Base-by-base conservation (phyloP, 2,797 vertebrate genomes). In the Linurgus olivaceus region DNA sequence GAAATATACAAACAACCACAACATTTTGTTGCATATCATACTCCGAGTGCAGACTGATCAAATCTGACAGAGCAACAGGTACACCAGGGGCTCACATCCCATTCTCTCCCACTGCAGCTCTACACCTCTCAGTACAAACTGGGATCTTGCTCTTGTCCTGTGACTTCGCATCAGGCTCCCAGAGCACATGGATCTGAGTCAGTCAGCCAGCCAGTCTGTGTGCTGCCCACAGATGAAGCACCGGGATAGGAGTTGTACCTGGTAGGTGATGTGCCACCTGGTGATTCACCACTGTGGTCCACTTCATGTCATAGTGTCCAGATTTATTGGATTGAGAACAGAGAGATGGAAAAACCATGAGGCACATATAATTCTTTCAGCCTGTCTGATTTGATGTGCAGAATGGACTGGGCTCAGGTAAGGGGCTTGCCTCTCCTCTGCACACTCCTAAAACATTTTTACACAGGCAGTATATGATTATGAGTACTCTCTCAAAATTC, bases 281-380 rank as follows among this genome's bases (percentile, higher is more conserved):
- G 14, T 38, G 20, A 51, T 65, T 48, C n/a, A 79, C 10, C 28
- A 14, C 37, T 13, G 31, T 10, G 2, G 1, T 31, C 45, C 10
- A 15, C 42, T 80, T 62, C 47, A 6, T 44, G n/a, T 70, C 44
- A 40, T 5, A 28, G 18, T 37, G n/a, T 61, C 29, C 38, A 40
- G 18, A 70, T 58, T 15, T 20, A 50, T 1, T 9, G 4, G 7
- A 59, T 0, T 42, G 31, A 54, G 16, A 47, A 20, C 7, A 26
- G 3, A 0, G 0, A 48, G 23, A 65, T 3, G 3, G 17, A 17
- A 70, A 73, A 66, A 42, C 6, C 31, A 2, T 11, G 29, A 84
- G 26, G 29, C 6, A 42, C 5, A 4, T 16, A 29, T 47, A 7
- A 51, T 82, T 80, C 19, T 37, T 86, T 68, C n/a, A 76, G 11